These are phyloP conservation scores for Thumatha senex DNA, from an alignment of 2,888 invertebrate species.

Conservation along the genomic window DNA sequence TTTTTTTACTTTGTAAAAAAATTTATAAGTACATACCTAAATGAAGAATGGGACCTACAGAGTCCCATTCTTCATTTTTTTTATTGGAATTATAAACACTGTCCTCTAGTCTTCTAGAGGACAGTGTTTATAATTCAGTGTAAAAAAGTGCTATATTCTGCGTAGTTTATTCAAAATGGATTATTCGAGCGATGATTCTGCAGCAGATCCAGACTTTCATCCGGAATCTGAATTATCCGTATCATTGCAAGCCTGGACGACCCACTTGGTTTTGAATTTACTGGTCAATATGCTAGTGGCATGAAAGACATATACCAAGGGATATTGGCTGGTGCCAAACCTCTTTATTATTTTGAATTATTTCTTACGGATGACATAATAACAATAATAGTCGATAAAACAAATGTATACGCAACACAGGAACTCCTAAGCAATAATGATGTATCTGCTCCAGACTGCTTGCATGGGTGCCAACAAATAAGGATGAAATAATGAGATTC, in stretches of 20 bases:
- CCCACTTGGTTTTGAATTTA: background rate
- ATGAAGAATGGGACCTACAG: too few relatives aligned
- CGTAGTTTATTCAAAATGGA: background rate
- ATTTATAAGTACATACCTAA: too few relatives aligned
- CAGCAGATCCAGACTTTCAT: background rate
- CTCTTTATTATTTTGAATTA: background rate
- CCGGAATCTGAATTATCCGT: background rate
- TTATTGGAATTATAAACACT: too few relatives aligned
- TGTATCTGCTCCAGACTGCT: background rate
- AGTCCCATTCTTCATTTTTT: too few relatives aligned
- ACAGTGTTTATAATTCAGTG: too few relatives aligned
- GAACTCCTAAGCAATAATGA: background rate
- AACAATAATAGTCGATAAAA: background rate
- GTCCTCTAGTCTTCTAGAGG: too few relatives aligned
- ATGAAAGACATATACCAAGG: background rate
- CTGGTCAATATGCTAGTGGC: background rate
- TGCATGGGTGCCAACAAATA: slow-evolving; percentile 1
- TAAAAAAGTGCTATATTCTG: too few relatives aligned
- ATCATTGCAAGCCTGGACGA: background rate
- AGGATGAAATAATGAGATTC: background rate
- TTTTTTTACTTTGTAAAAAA: too few relatives aligned
- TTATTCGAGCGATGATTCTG: background rate
- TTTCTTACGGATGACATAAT: background rate
- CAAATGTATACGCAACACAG: background rate
- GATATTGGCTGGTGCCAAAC: background rate